Evolutionary conservation across 2,888 invertebrate genomes (phyloP).

Genomic region (Platerodrilus igneus): DNA sequence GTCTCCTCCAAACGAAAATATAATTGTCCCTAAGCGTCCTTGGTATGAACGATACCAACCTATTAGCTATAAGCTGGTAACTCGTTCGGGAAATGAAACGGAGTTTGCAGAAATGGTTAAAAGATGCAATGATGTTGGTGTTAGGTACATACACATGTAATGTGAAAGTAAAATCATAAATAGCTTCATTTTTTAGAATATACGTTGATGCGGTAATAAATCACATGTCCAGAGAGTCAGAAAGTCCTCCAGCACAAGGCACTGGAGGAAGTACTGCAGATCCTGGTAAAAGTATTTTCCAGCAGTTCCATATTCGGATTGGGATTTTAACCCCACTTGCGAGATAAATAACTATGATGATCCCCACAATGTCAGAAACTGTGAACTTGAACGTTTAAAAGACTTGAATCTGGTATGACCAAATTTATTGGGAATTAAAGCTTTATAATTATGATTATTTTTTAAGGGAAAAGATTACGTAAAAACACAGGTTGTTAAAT

Average conservation of each 20-base stretch:
- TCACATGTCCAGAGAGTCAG: constrained; percentile 66
- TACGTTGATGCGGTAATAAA: constrained; percentile 84
- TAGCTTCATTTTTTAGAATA: constrained; percentile 63
- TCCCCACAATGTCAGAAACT: constrained; percentile 54
- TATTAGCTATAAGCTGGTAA: too few relatives aligned
- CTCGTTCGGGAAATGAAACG: too few relatives aligned
- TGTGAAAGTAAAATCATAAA: too few relatives aligned
- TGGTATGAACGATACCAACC: too few relatives aligned
- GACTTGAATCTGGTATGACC: constrained; percentile 69
- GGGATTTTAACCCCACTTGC: constrained; percentile 68
- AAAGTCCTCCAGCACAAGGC: constrained; percentile 55
- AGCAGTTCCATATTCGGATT: constrained; percentile 59
- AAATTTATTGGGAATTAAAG: background rate
- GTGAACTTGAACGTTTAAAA: constrained; percentile 57
- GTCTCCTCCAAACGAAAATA: too few relatives aligned
- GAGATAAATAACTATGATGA: constrained; percentile 65
- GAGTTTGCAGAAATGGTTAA: too few relatives aligned
- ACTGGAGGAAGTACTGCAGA: constrained; percentile 57
- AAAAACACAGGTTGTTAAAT: constrained; percentile 58
- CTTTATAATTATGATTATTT: background rate
- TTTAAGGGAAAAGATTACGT: constrained; percentile 49
- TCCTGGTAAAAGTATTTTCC: constrained; percentile 47
- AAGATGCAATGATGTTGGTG: too few relatives aligned
- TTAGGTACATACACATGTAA: too few relatives aligned
- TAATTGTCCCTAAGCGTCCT: too few relatives aligned